Evolutionary conservation across 2,888 invertebrate species (phyloP).

Genomic region (Operophtera brumata): DNA sequence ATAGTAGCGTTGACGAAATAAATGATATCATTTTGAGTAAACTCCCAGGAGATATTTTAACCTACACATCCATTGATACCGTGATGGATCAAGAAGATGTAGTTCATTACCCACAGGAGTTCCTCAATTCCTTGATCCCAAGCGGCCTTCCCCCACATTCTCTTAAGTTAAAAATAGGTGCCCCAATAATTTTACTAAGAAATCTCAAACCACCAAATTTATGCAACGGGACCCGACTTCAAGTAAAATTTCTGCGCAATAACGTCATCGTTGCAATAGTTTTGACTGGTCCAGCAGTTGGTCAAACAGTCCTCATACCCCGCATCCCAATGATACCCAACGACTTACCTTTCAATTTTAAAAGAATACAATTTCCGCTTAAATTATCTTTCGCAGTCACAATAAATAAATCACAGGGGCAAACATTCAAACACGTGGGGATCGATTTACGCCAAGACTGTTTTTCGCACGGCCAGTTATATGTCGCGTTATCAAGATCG

Average conservation of each 20-base stretch:
- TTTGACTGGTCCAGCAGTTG: background rate
- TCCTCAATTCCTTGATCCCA: background rate
- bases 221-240: background rate
- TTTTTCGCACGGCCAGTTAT: background rate
- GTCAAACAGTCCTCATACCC: background rate
- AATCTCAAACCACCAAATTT: slow-evolving; percentile 1
- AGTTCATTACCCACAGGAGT: background rate
- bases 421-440: background rate
- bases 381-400: background rate
- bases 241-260: background rate
- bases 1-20: background rate
- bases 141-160: background rate
- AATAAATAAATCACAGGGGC: background rate
- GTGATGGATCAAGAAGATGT: background rate
- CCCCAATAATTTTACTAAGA: background rate
- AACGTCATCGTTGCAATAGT: background rate
- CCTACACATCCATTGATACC: background rate
- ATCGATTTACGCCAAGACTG: background rate
- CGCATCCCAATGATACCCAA: background rate
- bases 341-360: too few relatives aligned
- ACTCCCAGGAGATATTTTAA: background rate
- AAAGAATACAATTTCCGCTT: background rate
- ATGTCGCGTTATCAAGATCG: background rate
- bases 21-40: background rate
- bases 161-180: background rate